Evolutionary conservation across 2,797 vertebrate species (phyloP).

Genomic region (Diceros bicornis): DNA sequence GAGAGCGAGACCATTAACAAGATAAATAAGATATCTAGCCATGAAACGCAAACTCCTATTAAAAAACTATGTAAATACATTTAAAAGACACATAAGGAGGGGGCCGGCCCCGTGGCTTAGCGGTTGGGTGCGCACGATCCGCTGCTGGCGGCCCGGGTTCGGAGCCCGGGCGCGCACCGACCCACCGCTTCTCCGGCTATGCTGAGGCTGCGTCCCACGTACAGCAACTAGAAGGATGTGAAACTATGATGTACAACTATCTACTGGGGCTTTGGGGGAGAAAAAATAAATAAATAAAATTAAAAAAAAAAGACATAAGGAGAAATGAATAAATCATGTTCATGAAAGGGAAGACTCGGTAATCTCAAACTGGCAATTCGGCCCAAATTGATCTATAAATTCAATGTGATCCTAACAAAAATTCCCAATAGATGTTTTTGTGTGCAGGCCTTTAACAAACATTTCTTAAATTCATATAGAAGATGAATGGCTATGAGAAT

Average conservation of each 20-base stretch:
- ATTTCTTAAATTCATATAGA: slow-evolving; percentile 33
- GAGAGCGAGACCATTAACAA: neutral
- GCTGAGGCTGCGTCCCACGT: no score
- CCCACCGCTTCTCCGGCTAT: no score
- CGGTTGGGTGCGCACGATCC: no score
- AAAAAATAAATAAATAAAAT: no score
- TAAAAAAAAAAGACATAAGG: neutral
- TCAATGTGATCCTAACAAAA: slow-evolving; percentile 27
- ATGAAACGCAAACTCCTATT: slow-evolving; percentile 9
- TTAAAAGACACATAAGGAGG: neutral
- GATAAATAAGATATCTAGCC: slow-evolving; percentile 23
- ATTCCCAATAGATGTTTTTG: neutral
- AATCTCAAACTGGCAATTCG: slow-evolving; percentile 12
- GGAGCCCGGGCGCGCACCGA: no score
- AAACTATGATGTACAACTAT: no score
- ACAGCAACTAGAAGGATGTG: no score
- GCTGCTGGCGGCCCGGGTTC: no score
- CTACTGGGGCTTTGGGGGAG: no score
- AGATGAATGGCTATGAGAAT: neutral
- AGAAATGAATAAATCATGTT: neutral
- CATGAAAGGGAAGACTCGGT: neutral
- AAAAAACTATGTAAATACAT: neutral
- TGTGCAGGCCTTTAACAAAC: neutral
- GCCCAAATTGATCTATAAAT: neutral
- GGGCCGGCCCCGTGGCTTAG: no score